These are phyloP conservation scores for Lepisosteus oculatus DNA, from an alignment of 2,113 vertebrate species.

Conservation along the genomic window DNA sequence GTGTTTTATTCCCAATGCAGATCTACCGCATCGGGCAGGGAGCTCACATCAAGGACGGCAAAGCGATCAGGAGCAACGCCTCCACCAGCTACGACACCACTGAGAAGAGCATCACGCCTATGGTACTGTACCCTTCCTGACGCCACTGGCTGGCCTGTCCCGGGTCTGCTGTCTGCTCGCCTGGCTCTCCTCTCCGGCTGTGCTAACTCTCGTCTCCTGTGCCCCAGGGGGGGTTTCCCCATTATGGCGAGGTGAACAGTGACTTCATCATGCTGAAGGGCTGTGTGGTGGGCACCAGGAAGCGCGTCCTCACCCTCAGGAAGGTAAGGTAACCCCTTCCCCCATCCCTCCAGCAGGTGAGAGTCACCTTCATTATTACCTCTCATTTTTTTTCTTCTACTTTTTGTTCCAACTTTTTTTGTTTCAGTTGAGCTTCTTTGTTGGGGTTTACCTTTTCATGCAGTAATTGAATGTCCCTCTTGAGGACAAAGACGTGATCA, in stretches of 20 bases:
- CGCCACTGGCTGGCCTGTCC: slow-evolving; percentile 9
- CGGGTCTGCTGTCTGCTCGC: neutral
- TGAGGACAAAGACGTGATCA: too few species aligned
- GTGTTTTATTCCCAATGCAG: slow-evolving; percentile 32
- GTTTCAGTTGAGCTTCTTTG: too few species aligned
- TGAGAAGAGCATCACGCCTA: slow-evolving; percentile 65
- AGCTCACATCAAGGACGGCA: slow-evolving; percentile 64
- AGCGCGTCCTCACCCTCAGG: slow-evolving; percentile 71
- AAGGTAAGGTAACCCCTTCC: slow-evolving; percentile 56
- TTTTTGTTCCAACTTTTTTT: too few species aligned
- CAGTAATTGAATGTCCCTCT: too few species aligned
- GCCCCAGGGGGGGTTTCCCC: slow-evolving; percentile 72
- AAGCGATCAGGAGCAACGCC: slow-evolving; percentile 67
- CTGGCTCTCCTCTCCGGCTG: neutral
- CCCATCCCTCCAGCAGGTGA: too few species aligned
- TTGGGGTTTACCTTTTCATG: too few species aligned
- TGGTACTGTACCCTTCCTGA: slow-evolving; percentile 52
- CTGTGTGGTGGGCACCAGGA: slow-evolving; percentile 73
- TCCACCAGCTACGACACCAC: slow-evolving; percentile 67
- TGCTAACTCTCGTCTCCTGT: neutral
- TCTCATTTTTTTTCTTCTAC: too few species aligned
- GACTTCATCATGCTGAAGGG: slow-evolving; percentile 79
- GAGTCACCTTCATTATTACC: too few species aligned
- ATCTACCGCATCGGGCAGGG: slow-evolving; percentile 68
- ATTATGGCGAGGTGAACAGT: slow-evolving; percentile 73